A percentile compares a stretch with the other conserved stretches of the same genome.
Conservation (phyloP, 2,888 invertebrate genomes). For the Pristionchus japonicus region DNA sequence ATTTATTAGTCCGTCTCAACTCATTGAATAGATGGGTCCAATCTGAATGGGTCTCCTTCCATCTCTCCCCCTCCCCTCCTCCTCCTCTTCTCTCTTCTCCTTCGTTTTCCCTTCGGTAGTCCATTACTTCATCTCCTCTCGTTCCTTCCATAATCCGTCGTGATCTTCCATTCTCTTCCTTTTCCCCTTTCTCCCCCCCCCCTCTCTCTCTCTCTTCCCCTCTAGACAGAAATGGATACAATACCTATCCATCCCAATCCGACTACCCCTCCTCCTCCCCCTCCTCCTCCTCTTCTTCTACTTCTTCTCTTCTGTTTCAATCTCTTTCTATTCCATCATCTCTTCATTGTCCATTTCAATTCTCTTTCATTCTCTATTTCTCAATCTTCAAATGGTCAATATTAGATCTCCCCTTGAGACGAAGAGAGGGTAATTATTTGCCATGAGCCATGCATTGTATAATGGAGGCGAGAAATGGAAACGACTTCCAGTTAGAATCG, state of each 20-base stretch:
- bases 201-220: not conserved
- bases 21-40: constrained; percentile 32
- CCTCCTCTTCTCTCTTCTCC: constrained; percentile 39
- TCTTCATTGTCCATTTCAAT: not conserved
- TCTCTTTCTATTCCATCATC: not conserved
- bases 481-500: not conserved
- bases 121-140: constrained; percentile 47
- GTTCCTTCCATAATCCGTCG: constrained; percentile 21
- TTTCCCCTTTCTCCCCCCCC: not conserved
- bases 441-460: constrained; percentile 27
- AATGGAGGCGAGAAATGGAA: constrained; percentile 16
- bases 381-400: not conserved
- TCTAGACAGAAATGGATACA: not conserved
- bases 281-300: too few species aligned
- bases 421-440: not conserved
- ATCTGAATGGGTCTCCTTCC: constrained; percentile 17
- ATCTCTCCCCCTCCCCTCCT: constrained; percentile 26
- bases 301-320: constrained; percentile 41
- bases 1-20: constrained; percentile 33
- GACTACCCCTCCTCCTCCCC: too few species aligned
- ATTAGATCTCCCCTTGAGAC: not conserved
- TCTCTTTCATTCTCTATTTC: not conserved
- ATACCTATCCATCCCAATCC: constrained; percentile 32
- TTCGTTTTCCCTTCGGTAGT: constrained; percentile 8
- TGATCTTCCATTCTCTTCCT: constrained; percentile 48